A percentile compares a stretch with the other conserved stretches of the same genome.
Conservation (phyloP, 2,797 vertebrate species). For the Sciurus carolinensis region DNA sequence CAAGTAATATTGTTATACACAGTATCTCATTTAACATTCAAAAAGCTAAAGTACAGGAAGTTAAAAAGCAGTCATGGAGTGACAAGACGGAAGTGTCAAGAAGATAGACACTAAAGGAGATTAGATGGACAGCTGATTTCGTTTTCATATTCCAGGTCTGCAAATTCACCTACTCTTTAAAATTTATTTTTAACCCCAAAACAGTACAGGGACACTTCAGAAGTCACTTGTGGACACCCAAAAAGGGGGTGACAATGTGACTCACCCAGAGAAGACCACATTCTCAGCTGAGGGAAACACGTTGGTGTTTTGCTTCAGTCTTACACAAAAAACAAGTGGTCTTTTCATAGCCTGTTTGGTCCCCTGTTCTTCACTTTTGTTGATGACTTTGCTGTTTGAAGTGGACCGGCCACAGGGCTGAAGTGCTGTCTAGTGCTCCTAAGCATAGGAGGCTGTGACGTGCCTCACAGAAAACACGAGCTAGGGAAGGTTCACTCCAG, state of each 20-base stretch:
- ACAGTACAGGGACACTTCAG: background rate
- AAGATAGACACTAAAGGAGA: background rate
- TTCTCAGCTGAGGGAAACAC: background rate
- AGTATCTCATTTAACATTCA: background rate
- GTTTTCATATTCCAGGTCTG: background rate
- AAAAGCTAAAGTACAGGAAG: background rate
- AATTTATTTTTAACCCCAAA: background rate
- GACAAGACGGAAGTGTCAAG: background rate
- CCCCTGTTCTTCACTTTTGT: background rate
- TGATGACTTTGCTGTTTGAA: slow-evolving; percentile 17
- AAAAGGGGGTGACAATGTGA: background rate
- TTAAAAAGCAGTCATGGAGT: background rate
- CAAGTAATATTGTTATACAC: background rate
- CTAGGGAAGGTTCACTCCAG: background rate
- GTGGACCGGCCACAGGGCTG: background rate
- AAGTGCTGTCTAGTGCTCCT: background rate
- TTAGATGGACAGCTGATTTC: background rate
- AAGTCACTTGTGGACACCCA: background rate
- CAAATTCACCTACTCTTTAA: background rate
- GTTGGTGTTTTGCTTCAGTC: background rate
- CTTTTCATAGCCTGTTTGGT: background rate
- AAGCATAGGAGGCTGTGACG: background rate
- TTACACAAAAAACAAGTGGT: background rate
- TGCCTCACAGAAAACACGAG: background rate
- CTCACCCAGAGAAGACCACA: background rate